Evolutionary conservation across 2,113 vertebrate species (phyloP).

Genomic region (Catharus bicknelli): DNA sequence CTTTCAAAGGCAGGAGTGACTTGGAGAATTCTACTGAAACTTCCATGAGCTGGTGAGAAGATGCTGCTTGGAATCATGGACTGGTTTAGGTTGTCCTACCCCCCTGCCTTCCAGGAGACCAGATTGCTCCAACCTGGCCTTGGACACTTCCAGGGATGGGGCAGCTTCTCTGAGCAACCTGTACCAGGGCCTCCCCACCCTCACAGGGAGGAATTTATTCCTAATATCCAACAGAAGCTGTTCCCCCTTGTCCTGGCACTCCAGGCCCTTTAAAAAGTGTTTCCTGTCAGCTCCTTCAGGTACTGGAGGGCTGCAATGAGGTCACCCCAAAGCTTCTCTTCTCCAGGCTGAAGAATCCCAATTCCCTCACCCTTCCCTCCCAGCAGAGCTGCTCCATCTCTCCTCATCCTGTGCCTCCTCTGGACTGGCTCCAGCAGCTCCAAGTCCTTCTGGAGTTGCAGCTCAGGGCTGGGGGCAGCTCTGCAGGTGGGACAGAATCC

Average conservation of each 20-base stretch:
- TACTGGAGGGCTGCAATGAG: accelerated
- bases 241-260: not conserved
- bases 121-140: not conserved
- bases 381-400: not conserved
- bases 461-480: not conserved
- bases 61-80: not conserved
- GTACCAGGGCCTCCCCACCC: not conserved
- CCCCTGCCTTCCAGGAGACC: not conserved
- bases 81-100: not conserved
- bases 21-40: not conserved
- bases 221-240: too few species aligned
- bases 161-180: not conserved
- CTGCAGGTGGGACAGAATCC: not conserved
- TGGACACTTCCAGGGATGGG: not conserved
- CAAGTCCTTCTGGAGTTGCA: not conserved
- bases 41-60: not conserved
- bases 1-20: not conserved
- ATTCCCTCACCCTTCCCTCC: not conserved
- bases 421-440: not conserved
- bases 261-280: not conserved
- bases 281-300: not conserved
- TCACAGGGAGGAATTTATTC: not conserved
- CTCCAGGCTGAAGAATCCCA: not conserved
- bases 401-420: not conserved
- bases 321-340: not conserved